A percentile compares a stretch with the other conserved stretches of the same genome.
These are phyloP conservation scores for Gymnosoma rotundatum DNA, from an alignment of 2,888 invertebrate species.

Conservation along the genomic window DNA sequence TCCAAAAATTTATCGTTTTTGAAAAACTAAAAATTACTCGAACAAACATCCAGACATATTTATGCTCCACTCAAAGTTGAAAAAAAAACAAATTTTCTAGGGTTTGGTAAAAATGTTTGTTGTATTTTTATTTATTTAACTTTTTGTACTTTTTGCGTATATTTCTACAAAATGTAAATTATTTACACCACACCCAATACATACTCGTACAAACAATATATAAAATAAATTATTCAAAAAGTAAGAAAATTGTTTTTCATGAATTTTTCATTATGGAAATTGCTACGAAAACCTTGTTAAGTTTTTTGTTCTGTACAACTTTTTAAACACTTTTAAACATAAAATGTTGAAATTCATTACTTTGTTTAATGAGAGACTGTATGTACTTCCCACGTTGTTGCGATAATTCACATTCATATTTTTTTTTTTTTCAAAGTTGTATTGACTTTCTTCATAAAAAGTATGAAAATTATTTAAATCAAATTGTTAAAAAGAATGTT, in stretches of 20 bases:
- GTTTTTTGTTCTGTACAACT: background rate
- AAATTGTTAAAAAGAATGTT: constrained; percentile 44
- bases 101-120: no score
- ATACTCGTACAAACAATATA: no score
- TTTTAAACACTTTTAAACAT: constrained; percentile 36
- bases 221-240: constrained; percentile 13
- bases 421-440: background rate
- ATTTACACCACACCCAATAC: constrained; percentile 30
- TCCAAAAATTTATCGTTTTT: no score
- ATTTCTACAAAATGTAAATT: background rate
- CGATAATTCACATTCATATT: constrained; percentile 21
- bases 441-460: constrained; percentile 55
- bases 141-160: background rate
- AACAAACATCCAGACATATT: background rate
- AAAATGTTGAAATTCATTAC: constrained; percentile 38
- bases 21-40: no score
- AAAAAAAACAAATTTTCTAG: no score
- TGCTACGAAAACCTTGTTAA: background rate
- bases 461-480: constrained; percentile 47
- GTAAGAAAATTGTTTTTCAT: constrained; percentile 3
- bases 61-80: background rate
- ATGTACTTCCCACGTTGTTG: constrained; percentile 49
- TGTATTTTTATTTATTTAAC: background rate
- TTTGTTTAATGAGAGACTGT: constrained; percentile 18
- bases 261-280: constrained; percentile 3